Conservation (phyloP, 2,113 vertebrate species). For the Anguilla japonica region DNA sequence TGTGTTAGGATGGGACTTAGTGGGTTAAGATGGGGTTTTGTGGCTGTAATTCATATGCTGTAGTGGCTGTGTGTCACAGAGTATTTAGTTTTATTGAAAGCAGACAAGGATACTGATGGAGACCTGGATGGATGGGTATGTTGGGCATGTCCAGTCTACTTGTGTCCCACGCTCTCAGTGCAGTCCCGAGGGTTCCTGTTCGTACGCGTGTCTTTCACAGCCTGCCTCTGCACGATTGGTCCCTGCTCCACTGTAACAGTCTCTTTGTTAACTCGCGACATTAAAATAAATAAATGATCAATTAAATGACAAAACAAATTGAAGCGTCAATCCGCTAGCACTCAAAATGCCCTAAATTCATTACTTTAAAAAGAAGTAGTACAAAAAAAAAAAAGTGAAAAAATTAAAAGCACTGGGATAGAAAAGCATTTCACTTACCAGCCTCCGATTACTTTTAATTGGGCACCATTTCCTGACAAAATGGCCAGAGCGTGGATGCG, state of each 20-base stretch:
- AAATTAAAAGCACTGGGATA: conserved; percentile 58
- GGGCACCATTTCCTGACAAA: conserved; percentile 68
- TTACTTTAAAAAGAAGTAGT: conserved; percentile 49
- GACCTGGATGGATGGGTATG: conserved; percentile 58
- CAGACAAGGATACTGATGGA: background rate
- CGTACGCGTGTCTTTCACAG: conserved; percentile 58
- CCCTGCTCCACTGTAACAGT: conserved; percentile 71
- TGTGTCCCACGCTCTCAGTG: conserved; percentile 48
- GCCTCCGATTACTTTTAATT: conserved; percentile 75
- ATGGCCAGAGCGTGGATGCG: conserved; percentile 37
- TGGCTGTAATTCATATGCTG: background rate
- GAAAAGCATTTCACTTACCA: conserved; percentile 66
- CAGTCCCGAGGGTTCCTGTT: conserved; percentile 35
- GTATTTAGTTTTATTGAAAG: background rate
- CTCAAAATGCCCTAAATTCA: conserved; percentile 58
- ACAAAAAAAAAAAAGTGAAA: conserved; percentile 16
- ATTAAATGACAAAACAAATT: conserved; percentile 77
- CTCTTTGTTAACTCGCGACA: conserved; percentile 64
- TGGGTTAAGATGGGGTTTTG: background rate
- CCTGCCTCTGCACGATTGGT: conserved; percentile 55
- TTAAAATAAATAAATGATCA: conserved; percentile 77
- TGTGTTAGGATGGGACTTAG: background rate
- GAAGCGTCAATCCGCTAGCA: conserved; percentile 66
- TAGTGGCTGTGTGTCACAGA: background rate
- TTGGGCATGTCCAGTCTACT: conserved; percentile 60